Evolutionary conservation across 2,888 invertebrate species (phyloP), one percentile per base, ranked within the genome.

Genomic region (Dorcus hopei): DNA sequence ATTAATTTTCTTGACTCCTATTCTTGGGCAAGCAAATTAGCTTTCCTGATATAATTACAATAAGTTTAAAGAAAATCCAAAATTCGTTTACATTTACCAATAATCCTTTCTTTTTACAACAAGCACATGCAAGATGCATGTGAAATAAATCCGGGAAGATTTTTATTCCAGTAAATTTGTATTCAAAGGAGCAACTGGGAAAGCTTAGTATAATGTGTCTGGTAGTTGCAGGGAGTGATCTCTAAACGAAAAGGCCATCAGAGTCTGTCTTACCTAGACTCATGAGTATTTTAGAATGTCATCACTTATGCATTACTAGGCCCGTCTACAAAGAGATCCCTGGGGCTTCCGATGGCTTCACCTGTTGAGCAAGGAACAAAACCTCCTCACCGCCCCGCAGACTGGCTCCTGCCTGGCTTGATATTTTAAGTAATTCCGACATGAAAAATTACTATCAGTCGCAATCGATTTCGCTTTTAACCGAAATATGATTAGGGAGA

Each of bases 221-320:
- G 53, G 53, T 26, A 43, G 26, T 43, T 38, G 49, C 9, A 9
- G 40, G 19, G 19, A 49, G 50, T 49, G 53, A 39, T 49, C 43
- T 43, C 54, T 57, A 61, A 61, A 61, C 52, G 61, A 45, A 58
- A 58, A 55, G 60, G 43, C 58, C 60, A 58, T 58, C 61, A 57
- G 58, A 38, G 56, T 54, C 57, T 51, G 57, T 57, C 60, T 60
- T 38, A 49, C 49, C 49, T 49, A 52, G 52, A 67, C 68, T 69
- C 70, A 66, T 70, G 68, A 69, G 68, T 73, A 74, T 73, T 72
- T 74, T 77, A 80, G 79, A 79, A 77, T 75, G 80, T 78, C 81
- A 82, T 84, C 82, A 83, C 80, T 84, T 83, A 84, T 84, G 83
- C 83, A 84, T 83, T 81, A 82, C 80, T 77, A 77, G 73, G 75